Evolutionary conservation across 2,888 invertebrate species (phyloP).

Genomic region (Ophion ellenae): DNA sequence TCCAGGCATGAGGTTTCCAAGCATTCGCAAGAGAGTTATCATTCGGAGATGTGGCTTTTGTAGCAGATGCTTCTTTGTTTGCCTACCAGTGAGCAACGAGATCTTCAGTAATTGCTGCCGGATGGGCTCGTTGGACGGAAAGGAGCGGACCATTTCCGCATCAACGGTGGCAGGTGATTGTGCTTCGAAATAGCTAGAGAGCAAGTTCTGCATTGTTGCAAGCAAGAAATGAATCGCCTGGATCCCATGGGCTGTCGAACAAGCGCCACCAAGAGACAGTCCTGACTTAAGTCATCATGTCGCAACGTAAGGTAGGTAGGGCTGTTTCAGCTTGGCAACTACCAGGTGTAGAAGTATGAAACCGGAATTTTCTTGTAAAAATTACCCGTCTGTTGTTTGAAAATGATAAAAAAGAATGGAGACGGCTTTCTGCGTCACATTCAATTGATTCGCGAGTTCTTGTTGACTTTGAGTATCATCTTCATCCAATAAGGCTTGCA

Average conservation of each 20-base stretch:
- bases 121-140: conserved; percentile 10
- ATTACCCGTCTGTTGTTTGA: too few relatives aligned
- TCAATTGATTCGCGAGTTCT: too few relatives aligned
- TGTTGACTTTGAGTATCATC: too few relatives aligned
- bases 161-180: conserved; percentile 48
- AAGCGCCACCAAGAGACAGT: not conserved
- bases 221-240: conserved; percentile 23
- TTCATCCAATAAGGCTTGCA: too few relatives aligned
- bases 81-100: not conserved
- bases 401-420: too few relatives aligned
- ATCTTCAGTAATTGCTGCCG: not conserved
- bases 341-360: too few relatives aligned
- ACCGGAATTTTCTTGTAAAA: too few relatives aligned
- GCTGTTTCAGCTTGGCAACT: too few relatives aligned
- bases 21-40: not conserved
- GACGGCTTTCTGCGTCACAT: too few relatives aligned
- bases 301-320: too few relatives aligned
- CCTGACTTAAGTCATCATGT: too few relatives aligned
- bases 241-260: not conserved
- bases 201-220: conserved; percentile 40
- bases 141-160: conserved; percentile 54
- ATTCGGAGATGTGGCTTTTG: not conserved
- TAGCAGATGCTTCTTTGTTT: too few relatives aligned
- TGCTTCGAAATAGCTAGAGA: conserved; percentile 54
- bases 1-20: not conserved